Evolutionary conservation across 2,888 invertebrate genomes (phyloP).

Genomic region (Subacronicta megacephala): DNA sequence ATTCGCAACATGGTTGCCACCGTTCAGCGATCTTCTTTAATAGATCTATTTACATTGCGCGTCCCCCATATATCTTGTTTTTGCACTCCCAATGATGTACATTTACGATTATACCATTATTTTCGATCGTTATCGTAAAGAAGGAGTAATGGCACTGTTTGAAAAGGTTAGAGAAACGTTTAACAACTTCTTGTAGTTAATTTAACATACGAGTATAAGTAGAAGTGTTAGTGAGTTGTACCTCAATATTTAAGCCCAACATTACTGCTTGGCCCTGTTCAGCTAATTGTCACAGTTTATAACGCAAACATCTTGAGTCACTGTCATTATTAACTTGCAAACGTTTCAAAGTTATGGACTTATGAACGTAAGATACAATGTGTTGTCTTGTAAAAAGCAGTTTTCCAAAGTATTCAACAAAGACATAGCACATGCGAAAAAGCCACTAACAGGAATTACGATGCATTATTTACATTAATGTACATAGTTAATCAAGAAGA

Average conservation of each 20-base stretch:
- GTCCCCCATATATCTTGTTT: constrained; percentile 55
- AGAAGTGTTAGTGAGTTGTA: constrained; percentile 31
- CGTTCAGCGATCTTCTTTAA: constrained; percentile 53
- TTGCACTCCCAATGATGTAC: constrained; percentile 52
- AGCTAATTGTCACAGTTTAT: constrained; percentile 46
- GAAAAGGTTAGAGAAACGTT: constrained; percentile 65
- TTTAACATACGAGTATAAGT: constrained; percentile 43
- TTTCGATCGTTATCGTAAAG: constrained; percentile 65
- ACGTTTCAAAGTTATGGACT: constrained; percentile 28
- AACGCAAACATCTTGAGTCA: constrained; percentile 24
- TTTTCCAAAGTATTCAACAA: constrained; percentile 20
- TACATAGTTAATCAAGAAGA: constrained; percentile 32
- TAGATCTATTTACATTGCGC: constrained; percentile 56
- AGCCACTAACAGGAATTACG: constrained; percentile 44
- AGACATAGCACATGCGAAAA: constrained; percentile 15
- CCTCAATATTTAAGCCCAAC: constrained; percentile 37
- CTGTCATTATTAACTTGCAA: constrained; percentile 21
- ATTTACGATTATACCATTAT: constrained; percentile 59
- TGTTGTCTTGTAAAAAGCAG: constrained; percentile 8
- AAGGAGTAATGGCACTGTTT: constrained; percentile 61
- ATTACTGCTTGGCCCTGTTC: constrained; percentile 20
- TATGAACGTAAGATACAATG: constrained; percentile 1
- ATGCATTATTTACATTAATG: constrained; percentile 49
- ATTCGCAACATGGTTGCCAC: constrained; percentile 39
- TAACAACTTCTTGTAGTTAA: constrained; percentile 46